Evolutionary conservation across 2,888 invertebrate species (phyloP).

Genomic region (Sarcophaga subvicina): DNA sequence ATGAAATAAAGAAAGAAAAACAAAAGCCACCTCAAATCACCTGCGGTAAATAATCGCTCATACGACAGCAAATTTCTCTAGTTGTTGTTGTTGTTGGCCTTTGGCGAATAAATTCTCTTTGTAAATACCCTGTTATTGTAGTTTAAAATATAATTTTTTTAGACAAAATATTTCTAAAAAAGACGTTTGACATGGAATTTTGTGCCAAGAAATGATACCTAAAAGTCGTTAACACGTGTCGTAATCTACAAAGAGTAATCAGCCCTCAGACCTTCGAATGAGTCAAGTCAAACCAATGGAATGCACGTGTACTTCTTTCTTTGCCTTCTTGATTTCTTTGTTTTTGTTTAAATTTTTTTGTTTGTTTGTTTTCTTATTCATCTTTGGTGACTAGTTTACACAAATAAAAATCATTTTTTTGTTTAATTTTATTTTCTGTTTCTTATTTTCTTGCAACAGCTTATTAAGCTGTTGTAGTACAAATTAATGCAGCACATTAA

Average conservation of each 20-base stretch:
- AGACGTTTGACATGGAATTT: neutral
- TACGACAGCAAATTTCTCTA: too few relatives aligned
- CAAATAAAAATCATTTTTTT: neutral
- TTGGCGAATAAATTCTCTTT: neutral
- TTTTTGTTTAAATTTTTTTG: neutral
- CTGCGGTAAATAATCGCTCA: too few relatives aligned
- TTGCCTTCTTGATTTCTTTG: too few relatives aligned
- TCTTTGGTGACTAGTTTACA: neutral
- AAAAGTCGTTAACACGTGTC: conserved; percentile 34
- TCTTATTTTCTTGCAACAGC: neutral
- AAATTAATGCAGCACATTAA: neutral
- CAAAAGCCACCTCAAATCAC: too few relatives aligned
- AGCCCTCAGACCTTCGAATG: neutral
- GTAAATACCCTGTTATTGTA: neutral
- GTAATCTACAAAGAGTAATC: neutral
- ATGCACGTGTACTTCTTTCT: neutral
- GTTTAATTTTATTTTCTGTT: neutral
- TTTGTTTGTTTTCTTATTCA: neutral
- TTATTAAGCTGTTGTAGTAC: neutral
- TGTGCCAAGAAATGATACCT: conserved; percentile 32
- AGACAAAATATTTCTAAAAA: neutral
- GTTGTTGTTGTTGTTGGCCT: too few relatives aligned
- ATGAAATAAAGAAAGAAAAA: too few relatives aligned
- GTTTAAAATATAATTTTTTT: neutral
- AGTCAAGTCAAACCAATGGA: neutral